Percentiles rank a stretch among this genome's conserved stretches.
phyloP scores from a whole-genome alignment of 2,888 invertebrate genomes.

The Stramonita haemastoma region DNA sequence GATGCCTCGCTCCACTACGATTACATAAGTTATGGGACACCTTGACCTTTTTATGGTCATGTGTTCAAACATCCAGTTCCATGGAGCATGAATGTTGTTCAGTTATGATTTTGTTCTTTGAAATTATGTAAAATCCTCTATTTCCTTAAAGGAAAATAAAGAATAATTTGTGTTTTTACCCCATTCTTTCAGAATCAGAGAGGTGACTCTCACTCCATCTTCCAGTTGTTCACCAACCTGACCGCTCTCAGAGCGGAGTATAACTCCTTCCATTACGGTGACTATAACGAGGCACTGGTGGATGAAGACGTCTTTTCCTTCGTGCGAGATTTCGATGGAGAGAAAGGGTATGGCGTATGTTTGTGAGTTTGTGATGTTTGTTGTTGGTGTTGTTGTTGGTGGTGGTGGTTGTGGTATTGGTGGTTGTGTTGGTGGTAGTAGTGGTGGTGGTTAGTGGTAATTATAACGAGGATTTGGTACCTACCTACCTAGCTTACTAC shows the following conservation, averaged over 20 bases:
- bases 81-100: too few relatives aligned
- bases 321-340: slow-evolving; percentile 72
- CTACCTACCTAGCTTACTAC: too few relatives aligned
- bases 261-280: slow-evolving; percentile 65
- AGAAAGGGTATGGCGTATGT: slow-evolving; percentile 62
- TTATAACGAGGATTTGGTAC: too few relatives aligned
- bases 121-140: neutral
- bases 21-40: too few relatives aligned
- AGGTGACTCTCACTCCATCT: slow-evolving; percentile 44
- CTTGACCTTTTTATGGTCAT: too few relatives aligned
- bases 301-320: slow-evolving; percentile 70
- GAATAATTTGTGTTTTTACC: too few relatives aligned
- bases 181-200: slow-evolving; percentile 52
- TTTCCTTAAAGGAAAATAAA: too few relatives aligned
- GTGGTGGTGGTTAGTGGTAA: too few relatives aligned
- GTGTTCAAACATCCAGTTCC: too few relatives aligned
- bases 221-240: slow-evolving; percentile 59
- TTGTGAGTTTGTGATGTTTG: neutral
- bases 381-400: neutral
- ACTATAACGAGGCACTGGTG: slow-evolving; percentile 57
- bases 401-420: neutral
- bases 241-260: slow-evolving; percentile 58
- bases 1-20: too few relatives aligned
- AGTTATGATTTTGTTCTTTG: neutral
- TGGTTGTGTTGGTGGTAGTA: neutral